Evolutionary conservation across 2,797 vertebrate genomes (phyloP).

Genomic region (Helicolenus hilgendorfi): DNA sequence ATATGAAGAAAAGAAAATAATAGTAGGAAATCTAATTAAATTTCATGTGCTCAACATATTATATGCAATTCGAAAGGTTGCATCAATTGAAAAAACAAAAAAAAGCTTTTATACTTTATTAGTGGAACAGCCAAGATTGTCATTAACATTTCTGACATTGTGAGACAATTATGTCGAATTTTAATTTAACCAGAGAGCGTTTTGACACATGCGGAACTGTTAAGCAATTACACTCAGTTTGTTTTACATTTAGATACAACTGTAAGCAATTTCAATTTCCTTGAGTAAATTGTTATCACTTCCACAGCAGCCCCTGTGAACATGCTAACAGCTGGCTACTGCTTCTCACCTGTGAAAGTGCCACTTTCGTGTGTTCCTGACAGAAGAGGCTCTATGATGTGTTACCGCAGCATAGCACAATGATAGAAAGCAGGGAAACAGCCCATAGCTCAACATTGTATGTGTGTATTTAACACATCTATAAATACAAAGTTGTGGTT

Average conservation of each 20-base stretch:
- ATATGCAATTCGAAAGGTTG: constrained; percentile 25
- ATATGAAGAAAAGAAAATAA: constrained; percentile 20
- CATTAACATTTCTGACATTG: constrained; percentile 34
- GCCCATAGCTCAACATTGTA: neutral
- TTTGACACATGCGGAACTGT: constrained; percentile 24
- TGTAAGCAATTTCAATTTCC: neutral
- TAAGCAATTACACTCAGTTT: constrained; percentile 29
- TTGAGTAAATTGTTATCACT: neutral
- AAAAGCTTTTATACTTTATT: constrained; percentile 25
- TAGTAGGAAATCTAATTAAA: constrained; percentile 52
- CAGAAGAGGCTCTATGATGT: neutral
- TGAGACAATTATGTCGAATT: constrained; percentile 27
- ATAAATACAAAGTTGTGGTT: neutral
- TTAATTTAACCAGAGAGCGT: constrained; percentile 12
- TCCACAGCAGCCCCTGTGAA: neutral
- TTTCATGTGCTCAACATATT: constrained; percentile 35
- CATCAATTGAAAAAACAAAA: neutral
- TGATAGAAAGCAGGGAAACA: neutral
- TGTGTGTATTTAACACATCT: neutral
- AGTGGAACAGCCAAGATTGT: constrained; percentile 10
- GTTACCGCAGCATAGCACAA: neutral
- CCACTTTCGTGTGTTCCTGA: neutral
- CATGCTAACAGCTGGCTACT: neutral
- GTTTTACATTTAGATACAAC: constrained; percentile 25
- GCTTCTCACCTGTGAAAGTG: neutral